Evolutionary conservation across 2,888 invertebrate genomes (phyloP), one percentile per base, ranked within the genome.

Genomic region (Macrosoma leucophasiata): DNA sequence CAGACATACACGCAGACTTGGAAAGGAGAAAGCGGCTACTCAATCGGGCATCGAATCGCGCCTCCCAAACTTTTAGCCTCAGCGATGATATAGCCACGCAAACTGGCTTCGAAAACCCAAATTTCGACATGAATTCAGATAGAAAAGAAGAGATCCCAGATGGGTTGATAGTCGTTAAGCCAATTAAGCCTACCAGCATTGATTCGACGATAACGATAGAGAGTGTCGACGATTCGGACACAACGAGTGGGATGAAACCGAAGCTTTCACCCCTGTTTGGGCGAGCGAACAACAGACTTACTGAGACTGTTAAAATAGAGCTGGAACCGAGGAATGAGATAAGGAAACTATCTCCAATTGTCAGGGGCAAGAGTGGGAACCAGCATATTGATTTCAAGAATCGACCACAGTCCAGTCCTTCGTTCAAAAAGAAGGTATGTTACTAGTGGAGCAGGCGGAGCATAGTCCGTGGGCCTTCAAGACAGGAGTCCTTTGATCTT

Each of bases 1-100:
- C 79, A 60, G 89, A 67, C 67, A 85, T 62, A 72, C 86, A 63
- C 86, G 89, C 69, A 48, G 89, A 77, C 50, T 64, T 68, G 53
- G 85, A 66, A 75, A 86, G 71, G 58, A 75, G 67, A 53, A 79
- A 69, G 67, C 79, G 63, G 0, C 60, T 81, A 63, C 37, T 65
- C 7, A 62, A 59, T 26, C 73, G 70, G 36, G 69, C 60, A 34
- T 84, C 71, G 3, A 86, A 63, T 58, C 41, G 50, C 2, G 64
- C 65, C 0, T 66, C 69, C 0, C 74, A 72, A 14, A 71, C 74
- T 0, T 70, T 69, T n/a, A 71, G 62, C 4, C 29, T 57, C 0
- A 73, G 70, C 25, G 81, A 79, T n/a, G 82, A 76, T 4, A 74
- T 73, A 18, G 72, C 69, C 0, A 78, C 79, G 0, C 78, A 77